Evolutionary conservation across 2,113 vertebrate genomes (phyloP), one percentile per base, ranked within the genome.

Genomic region (Sceloporus undulatus): DNA sequence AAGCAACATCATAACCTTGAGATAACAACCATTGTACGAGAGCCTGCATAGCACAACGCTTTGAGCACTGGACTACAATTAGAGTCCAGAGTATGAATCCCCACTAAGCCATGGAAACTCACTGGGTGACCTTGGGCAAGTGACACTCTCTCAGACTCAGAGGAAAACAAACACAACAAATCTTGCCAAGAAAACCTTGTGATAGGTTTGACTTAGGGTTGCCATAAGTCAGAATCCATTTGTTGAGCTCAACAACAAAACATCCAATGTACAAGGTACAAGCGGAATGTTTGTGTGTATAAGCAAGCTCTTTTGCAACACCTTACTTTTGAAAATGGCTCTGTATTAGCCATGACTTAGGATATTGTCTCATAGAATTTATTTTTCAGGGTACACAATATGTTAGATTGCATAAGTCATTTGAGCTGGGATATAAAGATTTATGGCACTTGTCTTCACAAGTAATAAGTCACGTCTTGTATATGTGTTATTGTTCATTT

Each of bases 291-390:
- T 16, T 68, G 74, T 40, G 21, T 48, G 76, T 14, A 27, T 18
- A 18, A 80, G n/a, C 5, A n/a, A 34, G 11, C 29, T 59, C 27
- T 59, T 29, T 59, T n/a, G 29, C 10, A n/a, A 62, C 21, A 3
- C 18, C 16, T 34, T 3, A 29, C 1, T 38, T 80, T 80, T 34
- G 56, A 65, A 62, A 16, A 68, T 59, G 56, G 74, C 2, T 3
- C n/a, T 18, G 18, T 54, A 38, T 59, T 9, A 59, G 9, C 54
- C 10, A 2, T 74, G 21, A 75, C 62, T 27, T 40, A 19, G 90
- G 0, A 0, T 7, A 0, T 0, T 2, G 9, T 56, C 42, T 0
- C 0, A 16, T 23, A 13, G 1, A 19, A 62, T 88, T 78, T 6
- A 34, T n/a, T 52, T 40, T 6, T 4, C 10, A 52, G 80, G 0